Base-by-base conservation (phyloP, 2,797 vertebrate species). In the Scyliorhinus canicula region DNA sequence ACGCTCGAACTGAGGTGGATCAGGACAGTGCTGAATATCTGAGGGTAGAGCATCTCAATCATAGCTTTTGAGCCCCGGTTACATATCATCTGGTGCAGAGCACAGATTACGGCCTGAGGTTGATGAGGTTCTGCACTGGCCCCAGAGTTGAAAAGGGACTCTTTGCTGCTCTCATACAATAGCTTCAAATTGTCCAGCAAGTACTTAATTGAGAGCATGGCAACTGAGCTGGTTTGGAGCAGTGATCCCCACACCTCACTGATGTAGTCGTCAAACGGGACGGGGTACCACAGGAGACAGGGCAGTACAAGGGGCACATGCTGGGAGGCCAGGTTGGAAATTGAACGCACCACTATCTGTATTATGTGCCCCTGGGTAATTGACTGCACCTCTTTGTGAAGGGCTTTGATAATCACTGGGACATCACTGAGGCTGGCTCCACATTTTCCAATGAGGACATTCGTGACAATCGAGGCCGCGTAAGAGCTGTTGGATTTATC, bases 131-230 rank as follows among this genome's bases (percentile, higher is more conserved):
- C 47, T 52, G 67, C 14, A 19, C n/a, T 71, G 35, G 65, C 16
- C 67, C 14, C 67, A 8, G 9, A 9, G 12, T 4, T 35, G 11
- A n/a, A 6, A 2, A 94, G 47, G 16, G 93, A 94, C 31, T 94
- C 93, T 69, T 94, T 94, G 65, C 93, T 94, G 47, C 50, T 55
- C 16, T 94, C 93, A 11, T 94, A 94, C 44, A 94, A 47, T 19
- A 94, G 69, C 67, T 94, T 94, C 52, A 94, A 52, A 67, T 94
- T 94, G 67, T 94, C 93, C 44, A 94, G 28, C 35, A 94, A 31
- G 28, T 94, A 94, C 28, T 94, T 94, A 9, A 94, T 55, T 11
- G 93, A 35, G 69, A 6, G 31, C 1, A 8, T 9, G 31, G 93
- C 93, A 8, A 94, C 65, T 24, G 44, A 50, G 14, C 11, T 55